A percentile compares a stretch with the other conserved stretches of the same genome.
phyloP scores from a whole-genome alignment of 1,140 invertebrate genomes.

The Lepidurus couesii region DNA sequence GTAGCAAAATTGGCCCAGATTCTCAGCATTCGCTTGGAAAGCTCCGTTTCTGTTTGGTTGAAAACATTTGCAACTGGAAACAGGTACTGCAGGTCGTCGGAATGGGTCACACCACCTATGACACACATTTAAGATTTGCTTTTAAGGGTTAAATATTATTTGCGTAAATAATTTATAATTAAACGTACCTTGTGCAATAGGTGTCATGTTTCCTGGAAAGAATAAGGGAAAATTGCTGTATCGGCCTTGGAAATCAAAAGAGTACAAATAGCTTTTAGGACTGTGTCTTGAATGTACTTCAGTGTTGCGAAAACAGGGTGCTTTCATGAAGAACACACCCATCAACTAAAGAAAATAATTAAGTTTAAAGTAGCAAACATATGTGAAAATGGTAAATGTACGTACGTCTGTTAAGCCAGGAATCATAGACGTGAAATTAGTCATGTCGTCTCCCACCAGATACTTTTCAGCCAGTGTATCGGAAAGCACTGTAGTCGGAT shows the following conservation, averaged over 20 bases:
- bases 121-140: not conserved
- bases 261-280: constrained; percentile 32
- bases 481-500: constrained; percentile 16
- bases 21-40: constrained; percentile 35
- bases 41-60: constrained; percentile 31
- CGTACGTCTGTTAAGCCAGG: constrained; percentile 30
- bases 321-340: constrained; percentile 31
- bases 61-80: constrained; percentile 32
- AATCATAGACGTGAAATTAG: constrained; percentile 32
- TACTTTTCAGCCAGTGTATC: constrained; percentile 26
- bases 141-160: not conserved
- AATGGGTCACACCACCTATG: constrained; percentile 37
- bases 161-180: not conserved
- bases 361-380: not conserved
- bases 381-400: not conserved
- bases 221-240: not conserved
- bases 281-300: constrained; percentile 28
- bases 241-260: constrained; percentile 31
- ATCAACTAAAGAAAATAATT: constrained; percentile 25
- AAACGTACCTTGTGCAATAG: constrained; percentile 28
- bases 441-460: constrained; percentile 12
- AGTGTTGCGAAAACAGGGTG: constrained; percentile 16
- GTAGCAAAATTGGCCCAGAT: constrained; percentile 38
- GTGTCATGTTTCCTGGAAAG: constrained; percentile 5
- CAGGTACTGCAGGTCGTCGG: constrained; percentile 39